Conservation (phyloP, 2,797 vertebrate species). For the Onychomys leucogaster region DNA sequence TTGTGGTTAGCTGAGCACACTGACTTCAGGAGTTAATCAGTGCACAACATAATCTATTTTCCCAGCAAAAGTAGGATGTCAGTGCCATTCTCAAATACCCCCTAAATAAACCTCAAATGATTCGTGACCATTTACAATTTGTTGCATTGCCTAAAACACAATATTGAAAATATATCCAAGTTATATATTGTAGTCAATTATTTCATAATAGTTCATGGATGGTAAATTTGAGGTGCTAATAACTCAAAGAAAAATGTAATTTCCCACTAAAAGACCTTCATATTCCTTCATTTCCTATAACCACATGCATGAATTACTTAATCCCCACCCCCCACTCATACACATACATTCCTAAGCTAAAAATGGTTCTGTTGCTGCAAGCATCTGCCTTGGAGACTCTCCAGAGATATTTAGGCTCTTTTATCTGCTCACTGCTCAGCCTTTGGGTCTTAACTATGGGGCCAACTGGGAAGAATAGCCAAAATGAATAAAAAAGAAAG, state of each 20-base stretch:
- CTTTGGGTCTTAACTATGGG: background rate
- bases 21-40: slow-evolving; percentile 46
- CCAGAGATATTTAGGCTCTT: background rate
- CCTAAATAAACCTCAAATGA: background rate
- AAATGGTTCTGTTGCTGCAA: background rate
- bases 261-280: background rate
- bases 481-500: background rate
- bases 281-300: background rate
- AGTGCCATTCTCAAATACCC: background rate
- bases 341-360: background rate
- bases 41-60: background rate
- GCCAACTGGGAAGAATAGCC: background rate
- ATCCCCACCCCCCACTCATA: background rate
- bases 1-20: background rate
- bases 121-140: background rate
- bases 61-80: background rate
- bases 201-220: background rate
- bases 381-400: background rate
- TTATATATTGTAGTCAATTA: background rate
- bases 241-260: background rate
- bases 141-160: background rate
- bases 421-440: background rate
- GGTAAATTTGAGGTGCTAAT: background rate
- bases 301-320: background rate
- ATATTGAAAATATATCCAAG: background rate